Conservation (phyloP, 2,888 invertebrate species). For the Andrena flavipes region DNA sequence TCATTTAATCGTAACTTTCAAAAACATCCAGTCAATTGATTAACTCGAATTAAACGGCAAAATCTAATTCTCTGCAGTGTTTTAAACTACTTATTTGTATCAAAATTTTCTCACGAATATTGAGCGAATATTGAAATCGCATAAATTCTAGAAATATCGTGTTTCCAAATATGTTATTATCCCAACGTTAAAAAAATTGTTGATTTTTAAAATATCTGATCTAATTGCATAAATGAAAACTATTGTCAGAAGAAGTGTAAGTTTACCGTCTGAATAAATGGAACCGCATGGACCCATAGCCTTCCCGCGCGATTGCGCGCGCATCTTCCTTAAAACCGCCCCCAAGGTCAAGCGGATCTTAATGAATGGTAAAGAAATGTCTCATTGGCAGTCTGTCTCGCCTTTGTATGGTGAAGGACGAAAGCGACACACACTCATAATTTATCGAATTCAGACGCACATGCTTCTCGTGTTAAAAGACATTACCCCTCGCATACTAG, state of each 20-base stretch:
- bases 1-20: conserved; percentile 25
- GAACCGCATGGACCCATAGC: conserved; percentile 16
- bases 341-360: conserved; percentile 67
- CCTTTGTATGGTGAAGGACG: conserved; percentile 39
- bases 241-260: background rate
- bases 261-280: conserved; percentile 39
- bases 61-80: conserved; percentile 5
- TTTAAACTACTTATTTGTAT: background rate
- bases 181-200: background rate
- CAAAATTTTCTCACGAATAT: background rate
- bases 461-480: no score
- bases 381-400: conserved; percentile 43
- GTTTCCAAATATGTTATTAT: background rate
- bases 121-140: no score
- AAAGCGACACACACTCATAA: background rate
- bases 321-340: conserved; percentile 49
- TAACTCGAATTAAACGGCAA: background rate
- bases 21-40: conserved; percentile 19
- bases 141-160: background rate
- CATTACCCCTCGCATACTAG: no score
- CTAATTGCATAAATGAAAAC: no score
- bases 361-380: conserved; percentile 63
- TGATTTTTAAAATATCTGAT: background rate
- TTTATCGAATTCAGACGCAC: background rate
- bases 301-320: conserved; percentile 69